These are phyloP conservation scores for Myotis pilosus DNA, from an alignment of 2,797 vertebrate species.

Conservation along the genomic window DNA sequence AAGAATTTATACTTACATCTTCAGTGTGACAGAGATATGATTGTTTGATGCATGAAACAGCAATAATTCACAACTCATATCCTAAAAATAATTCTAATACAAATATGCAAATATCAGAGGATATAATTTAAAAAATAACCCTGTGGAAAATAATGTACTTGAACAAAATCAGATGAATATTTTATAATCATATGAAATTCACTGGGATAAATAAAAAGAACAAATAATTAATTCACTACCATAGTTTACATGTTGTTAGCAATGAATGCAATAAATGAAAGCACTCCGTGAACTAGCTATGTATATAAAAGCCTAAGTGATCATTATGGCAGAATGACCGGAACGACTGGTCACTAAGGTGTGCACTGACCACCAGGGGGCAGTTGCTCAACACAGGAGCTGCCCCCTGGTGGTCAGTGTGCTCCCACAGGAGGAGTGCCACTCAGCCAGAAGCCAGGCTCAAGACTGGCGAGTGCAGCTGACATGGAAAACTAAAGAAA, in stretches of 20 bases:
- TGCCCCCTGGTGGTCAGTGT: no score
- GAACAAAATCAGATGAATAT: constrained; percentile 69
- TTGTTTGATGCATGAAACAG: constrained; percentile 71
- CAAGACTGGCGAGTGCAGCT: no score
- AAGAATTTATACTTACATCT: constrained; percentile 66
- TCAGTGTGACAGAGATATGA: constrained; percentile 53
- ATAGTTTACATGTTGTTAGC: constrained; percentile 46
- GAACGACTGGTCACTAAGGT: no score
- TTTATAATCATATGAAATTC: constrained; percentile 62
- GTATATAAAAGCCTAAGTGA: no score
- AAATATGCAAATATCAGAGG: constrained; percentile 66
- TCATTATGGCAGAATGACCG: accelerated
- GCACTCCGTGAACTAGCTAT: not conserved
- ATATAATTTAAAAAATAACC: constrained; percentile 70
- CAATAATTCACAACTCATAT: constrained; percentile 62
- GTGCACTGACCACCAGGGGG: no score
- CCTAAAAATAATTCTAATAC: constrained; percentile 70
- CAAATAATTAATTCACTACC: constrained; percentile 63
- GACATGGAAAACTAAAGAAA: not conserved
- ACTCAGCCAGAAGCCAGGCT: no score
- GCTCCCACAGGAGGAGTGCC: no score
- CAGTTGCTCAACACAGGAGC: no score
- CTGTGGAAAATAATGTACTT: constrained; percentile 74
- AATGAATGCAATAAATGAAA: constrained; percentile 52
- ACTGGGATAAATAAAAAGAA: constrained; percentile 58